Evolutionary conservation across 2,797 vertebrate species (phyloP).

Genomic region (Lithobates pipiens): DNA sequence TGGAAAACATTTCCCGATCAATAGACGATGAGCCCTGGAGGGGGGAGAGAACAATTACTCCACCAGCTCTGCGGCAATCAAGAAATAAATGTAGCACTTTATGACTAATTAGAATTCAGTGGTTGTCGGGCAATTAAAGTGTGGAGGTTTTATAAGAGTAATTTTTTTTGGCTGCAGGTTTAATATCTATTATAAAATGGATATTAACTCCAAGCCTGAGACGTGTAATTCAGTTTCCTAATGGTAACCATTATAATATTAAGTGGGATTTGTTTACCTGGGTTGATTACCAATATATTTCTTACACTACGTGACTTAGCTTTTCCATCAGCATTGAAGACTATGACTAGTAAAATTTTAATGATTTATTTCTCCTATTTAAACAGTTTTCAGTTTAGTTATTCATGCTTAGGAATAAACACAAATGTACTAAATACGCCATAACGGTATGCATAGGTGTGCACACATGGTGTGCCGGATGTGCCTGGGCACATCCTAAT

Average conservation of each 20-base stretch:
- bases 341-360: not conserved
- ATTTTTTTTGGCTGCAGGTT: constrained; percentile 58
- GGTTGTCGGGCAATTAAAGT: constrained; percentile 60
- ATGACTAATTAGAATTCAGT: constrained; percentile 62
- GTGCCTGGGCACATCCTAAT: too few relatives aligned
- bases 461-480: too few relatives aligned
- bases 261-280: constrained; percentile 36
- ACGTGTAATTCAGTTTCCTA: constrained; percentile 48
- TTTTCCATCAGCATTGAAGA: not conserved
- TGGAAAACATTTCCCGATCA: constrained; percentile 45
- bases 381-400: not conserved
- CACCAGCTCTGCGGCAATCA: constrained; percentile 49
- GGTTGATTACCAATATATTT: constrained; percentile 33
- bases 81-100: constrained; percentile 59
- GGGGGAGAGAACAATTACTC: constrained; percentile 12
- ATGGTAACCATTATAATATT: constrained; percentile 41
- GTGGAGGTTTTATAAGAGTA: constrained; percentile 51
- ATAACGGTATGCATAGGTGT: too few relatives aligned
- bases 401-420: not conserved
- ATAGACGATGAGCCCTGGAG: constrained; percentile 33
- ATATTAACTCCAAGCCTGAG: constrained; percentile 53
- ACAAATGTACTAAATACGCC: not conserved
- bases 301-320: constrained; percentile 11
- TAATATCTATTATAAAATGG: constrained; percentile 62
- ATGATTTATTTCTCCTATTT: not conserved